Evolutionary conservation across 2,797 vertebrate genomes (phyloP).

Genomic region (Tachyglossus aculeatus): DNA sequence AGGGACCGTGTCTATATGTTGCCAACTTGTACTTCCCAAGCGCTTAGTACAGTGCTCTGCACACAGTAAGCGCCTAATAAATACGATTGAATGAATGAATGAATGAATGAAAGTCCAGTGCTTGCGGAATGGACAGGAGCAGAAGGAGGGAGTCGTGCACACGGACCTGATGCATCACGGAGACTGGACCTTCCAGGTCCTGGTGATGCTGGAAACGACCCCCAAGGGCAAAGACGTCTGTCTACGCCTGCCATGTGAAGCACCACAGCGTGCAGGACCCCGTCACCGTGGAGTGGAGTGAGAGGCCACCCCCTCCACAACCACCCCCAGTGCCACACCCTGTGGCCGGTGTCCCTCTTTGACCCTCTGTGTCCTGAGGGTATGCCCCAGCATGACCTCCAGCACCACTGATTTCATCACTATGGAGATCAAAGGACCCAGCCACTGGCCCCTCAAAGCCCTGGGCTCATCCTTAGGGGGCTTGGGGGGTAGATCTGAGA

Average conservation of each 20-base stretch:
- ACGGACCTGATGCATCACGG: slow-evolving; percentile 24
- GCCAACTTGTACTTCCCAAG: too few relatives aligned
- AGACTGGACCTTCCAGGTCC: slow-evolving; percentile 48
- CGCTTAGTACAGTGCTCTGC: too few relatives aligned
- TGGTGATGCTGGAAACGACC: slow-evolving; percentile 33
- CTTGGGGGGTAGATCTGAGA: too few relatives aligned
- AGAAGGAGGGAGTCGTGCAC: slow-evolving; percentile 13
- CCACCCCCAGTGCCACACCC: background rate
- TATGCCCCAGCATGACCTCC: background rate
- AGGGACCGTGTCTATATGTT: too few relatives aligned
- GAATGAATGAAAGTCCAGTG: too few relatives aligned
- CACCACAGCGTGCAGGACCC: slow-evolving; percentile 30
- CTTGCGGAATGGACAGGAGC: slow-evolving; percentile 49
- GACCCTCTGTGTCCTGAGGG: background rate
- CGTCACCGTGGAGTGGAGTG: slow-evolving; percentile 16
- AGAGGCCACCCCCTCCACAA: slow-evolving; percentile 15
- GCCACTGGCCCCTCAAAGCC: background rate
- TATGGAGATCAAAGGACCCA: background rate
- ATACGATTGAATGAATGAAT: too few relatives aligned
- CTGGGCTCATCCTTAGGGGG: background rate
- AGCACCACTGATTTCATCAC: background rate
- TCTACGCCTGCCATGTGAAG: slow-evolving; percentile 45
- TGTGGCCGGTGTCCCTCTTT: background rate
- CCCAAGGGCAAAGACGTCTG: slow-evolving; percentile 22
- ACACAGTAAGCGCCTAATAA: too few relatives aligned